A percentile compares a stretch with the other conserved stretches of the same genome.
These are phyloP conservation scores for Argyrosomus regius DNA, from an alignment of 2,797 vertebrate species.

Conservation along the genomic window DNA sequence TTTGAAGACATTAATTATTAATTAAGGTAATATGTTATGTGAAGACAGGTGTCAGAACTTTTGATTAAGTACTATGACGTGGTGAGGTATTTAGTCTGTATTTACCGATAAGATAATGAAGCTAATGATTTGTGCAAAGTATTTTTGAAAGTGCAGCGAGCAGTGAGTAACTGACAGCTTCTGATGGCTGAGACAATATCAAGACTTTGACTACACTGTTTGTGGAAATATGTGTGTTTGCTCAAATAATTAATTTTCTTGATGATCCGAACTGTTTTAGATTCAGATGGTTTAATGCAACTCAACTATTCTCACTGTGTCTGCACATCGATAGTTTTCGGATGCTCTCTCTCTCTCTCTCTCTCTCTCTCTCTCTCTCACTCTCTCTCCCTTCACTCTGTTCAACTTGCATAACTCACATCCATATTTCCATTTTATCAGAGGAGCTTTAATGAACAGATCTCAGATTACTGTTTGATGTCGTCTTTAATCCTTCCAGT, in stretches of 20 bases:
- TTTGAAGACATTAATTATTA: background rate
- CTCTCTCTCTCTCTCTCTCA: background rate
- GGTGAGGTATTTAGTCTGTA: background rate
- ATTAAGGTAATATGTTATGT: background rate
- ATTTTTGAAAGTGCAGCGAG: background rate
- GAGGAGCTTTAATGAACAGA: conserved; percentile 67
- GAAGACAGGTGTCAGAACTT: background rate
- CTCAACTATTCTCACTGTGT: conserved; percentile 21
- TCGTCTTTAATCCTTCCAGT: conserved; percentile 71
- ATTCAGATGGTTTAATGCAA: conserved; percentile 22
- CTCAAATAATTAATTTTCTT: conserved; percentile 19
- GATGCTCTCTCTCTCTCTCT: background rate
- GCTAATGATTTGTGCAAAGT: conserved; percentile 16
- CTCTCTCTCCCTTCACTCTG: conserved; percentile 9
- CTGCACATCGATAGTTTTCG: conserved; percentile 23
- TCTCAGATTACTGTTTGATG: conserved; percentile 72
- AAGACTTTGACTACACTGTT: conserved; percentile 1
- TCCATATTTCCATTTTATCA: conserved; percentile 72
- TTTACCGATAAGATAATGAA: background rate
- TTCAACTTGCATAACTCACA: conserved; percentile 59
- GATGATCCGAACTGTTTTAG: background rate
- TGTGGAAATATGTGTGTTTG: conserved; percentile 10
- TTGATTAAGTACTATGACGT: background rate
- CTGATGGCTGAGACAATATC: conserved; percentile 8
- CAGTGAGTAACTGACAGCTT: conserved; percentile 10